phyloP scores from a whole-genome alignment of 2,113 vertebrate species.

The Cynoglossus semilaevis region DNA sequence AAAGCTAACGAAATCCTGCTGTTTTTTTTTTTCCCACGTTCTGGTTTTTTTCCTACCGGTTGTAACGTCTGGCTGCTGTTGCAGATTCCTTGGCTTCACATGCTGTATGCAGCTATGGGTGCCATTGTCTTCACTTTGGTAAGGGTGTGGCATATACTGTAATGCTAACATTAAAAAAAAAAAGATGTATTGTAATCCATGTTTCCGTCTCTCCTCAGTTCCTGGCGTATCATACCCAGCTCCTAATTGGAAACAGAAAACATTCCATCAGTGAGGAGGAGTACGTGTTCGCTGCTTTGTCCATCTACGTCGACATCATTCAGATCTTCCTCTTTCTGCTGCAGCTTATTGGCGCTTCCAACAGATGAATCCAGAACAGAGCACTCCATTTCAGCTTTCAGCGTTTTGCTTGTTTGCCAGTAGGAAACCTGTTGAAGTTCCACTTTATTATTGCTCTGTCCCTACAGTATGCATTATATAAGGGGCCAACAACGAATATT shows the following conservation, averaged over 20 bases:
- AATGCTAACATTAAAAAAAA: too few species aligned
- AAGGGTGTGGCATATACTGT: slow-evolving; percentile 51
- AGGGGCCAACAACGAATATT: too few species aligned
- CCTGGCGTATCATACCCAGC: slow-evolving; percentile 93
- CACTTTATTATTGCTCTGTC: too few species aligned
- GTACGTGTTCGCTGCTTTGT: slow-evolving; percentile 88
- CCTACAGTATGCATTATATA: too few species aligned
- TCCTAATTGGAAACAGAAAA: slow-evolving; percentile 93
- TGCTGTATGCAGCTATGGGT: slow-evolving; percentile 90
- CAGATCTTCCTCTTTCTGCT: slow-evolving; percentile 93
- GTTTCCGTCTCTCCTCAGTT: slow-evolving; percentile 75
- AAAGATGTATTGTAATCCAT: too few species aligned
- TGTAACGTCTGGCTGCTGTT: fast-evolving
- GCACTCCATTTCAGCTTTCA: background rate
- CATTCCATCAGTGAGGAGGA: slow-evolving; percentile 89
- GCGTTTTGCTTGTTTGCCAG: slow-evolving; percentile 4
- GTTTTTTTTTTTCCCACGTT: background rate
- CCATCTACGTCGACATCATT: slow-evolving; percentile 90
- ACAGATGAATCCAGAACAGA: slow-evolving; percentile 41
- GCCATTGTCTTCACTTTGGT: slow-evolving; percentile 93
- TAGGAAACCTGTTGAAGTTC: too few species aligned
- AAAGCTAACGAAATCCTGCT: too few species aligned
- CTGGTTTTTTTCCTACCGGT: background rate
- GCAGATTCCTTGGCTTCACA: slow-evolving; percentile 92
- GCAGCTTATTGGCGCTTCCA: slow-evolving; percentile 82